Base-by-base conservation (phyloP, 2,113 vertebrate species). In the Chiloscyllium plagiosum region DNA sequence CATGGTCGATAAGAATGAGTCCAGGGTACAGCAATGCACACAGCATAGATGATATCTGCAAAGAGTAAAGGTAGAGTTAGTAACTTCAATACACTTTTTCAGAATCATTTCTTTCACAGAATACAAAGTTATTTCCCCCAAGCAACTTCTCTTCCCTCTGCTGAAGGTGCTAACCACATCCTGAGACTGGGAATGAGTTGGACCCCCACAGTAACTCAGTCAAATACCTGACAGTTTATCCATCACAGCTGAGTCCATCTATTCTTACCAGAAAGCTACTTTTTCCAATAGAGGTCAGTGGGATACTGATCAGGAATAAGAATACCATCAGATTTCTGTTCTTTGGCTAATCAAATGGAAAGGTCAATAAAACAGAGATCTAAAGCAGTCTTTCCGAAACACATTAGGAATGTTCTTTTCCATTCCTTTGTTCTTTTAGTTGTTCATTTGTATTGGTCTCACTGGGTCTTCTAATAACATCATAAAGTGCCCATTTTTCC, bases 21-120 rank as follows among this genome's bases (percentile, higher is more conserved):
- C 99, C 99, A 89, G 99, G 99, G 96, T 99, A 99, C 37, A 99
- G 98, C 96, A 99, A 97, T 96, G 98, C 98, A 96, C 98, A 99
- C 76, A 99, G 96, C 92, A 97, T 96, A 96, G 96, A 97, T 70
- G 98, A 98, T 95, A 98, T 97, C 99, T 99, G 96, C 61, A 96
- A 96, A 96, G 93, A 94, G 85, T 94, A 93, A 93, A 66, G 66
- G 89, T 10, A 93, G 33, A 12, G 61, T 93, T 19, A 66, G 37
- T 19, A 15, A 66, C 66, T 93, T 15, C 6, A 93, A 37, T 66
- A 29, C 50, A 90, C 1, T 52, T 50, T 19, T n/a, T 37, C n/a
- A 66, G 61, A 37, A 93, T 37, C 61, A 93, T 66, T 56, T 1
- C 56, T 92, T 20, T 33, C 0, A 6, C 66, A 19, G 65, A 92